A percentile compares a stretch with the other conserved stretches of the same genome.
Evolutionary conservation across 1,140 invertebrate species (phyloP).

Genomic region (Hyles euphorbiae): DNA sequence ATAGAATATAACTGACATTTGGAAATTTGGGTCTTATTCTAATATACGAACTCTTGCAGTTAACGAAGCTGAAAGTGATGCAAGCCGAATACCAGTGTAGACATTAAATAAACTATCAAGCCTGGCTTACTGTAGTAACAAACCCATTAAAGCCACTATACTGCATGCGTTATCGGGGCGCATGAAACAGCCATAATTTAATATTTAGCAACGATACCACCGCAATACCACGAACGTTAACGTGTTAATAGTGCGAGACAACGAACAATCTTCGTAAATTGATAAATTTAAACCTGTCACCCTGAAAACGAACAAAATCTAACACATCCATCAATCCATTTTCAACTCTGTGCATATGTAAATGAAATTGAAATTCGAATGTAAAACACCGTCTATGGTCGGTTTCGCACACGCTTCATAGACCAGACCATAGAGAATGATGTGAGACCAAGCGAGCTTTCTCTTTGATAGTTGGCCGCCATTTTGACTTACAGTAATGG

Average conservation of each 20-base stretch:
- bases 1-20: no score
- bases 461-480: conserved; percentile 71
- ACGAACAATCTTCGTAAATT: conserved; percentile 67
- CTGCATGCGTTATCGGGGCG: conserved; percentile 25
- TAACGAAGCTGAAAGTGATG: no score
- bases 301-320: conserved; percentile 37
- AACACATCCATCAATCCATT: neutral
- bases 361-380: neutral
- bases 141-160: conserved; percentile 22
- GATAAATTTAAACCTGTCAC: conserved; percentile 66
- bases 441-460: conserved; percentile 70
- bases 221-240: conserved; percentile 44
- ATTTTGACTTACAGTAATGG: conserved; percentile 74
- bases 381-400: conserved; percentile 24
- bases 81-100: no score
- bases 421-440: conserved; percentile 68
- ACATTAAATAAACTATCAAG: no score
- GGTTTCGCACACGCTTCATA: conserved; percentile 48
- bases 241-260: conserved; percentile 59
- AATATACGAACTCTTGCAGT: no score
- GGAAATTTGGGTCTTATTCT: no score
- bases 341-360: neutral
- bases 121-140: conserved; percentile 1
- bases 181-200: conserved; percentile 48
- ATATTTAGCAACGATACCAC: conserved; percentile 50